Evolutionary conservation across 2,888 invertebrate species (phyloP), one percentile per base, ranked within the genome.

Genomic region (Ochropacha duplaris): DNA sequence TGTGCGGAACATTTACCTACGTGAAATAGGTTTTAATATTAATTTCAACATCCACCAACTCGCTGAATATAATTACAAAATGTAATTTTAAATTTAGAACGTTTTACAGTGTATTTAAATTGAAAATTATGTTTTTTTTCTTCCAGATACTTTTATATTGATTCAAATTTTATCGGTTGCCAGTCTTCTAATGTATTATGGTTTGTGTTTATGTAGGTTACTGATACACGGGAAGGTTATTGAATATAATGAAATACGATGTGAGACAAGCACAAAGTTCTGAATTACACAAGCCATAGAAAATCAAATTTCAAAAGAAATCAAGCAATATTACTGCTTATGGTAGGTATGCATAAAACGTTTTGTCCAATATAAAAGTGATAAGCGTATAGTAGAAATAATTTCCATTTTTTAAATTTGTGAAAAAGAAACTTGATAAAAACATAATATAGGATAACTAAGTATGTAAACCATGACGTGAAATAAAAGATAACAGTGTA

Each of bases 261-360:
- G 61, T 57, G 36, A 49, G 34, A n/a, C 49, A 34, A 14, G 49
- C 22, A 34, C 34, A 57, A 54, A 52, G 49, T 57, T 49, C 44
- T 26, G 34, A 54, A 55, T 50, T 34, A 54, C 57, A 57, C 57
- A 62, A 66, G 57, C 64, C 57, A 59, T 50, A 54, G 58, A 62
- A 73, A 70, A 74, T 68, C 61, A 61, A 69, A 68, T 74, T 74
- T 72, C 65, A 59, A 64, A 72, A 70, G 66, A 67, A 69, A 75
- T 74, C 69, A 60, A 64, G 58, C 60, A 55, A 34, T 63, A 64
- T 59, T 64, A 66, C 61, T 68, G 60, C 58, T 55, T 63, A 54
- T 60, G 59, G 54, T 54, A 59, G 50, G 11, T 49, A 9, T 11
- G 16, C 19, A 11, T 51, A 34, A 22, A 52, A 11, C 22, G 22